phyloP scores from a whole-genome alignment of 2,113 vertebrate species.

The Cheilinus undulatus region DNA sequence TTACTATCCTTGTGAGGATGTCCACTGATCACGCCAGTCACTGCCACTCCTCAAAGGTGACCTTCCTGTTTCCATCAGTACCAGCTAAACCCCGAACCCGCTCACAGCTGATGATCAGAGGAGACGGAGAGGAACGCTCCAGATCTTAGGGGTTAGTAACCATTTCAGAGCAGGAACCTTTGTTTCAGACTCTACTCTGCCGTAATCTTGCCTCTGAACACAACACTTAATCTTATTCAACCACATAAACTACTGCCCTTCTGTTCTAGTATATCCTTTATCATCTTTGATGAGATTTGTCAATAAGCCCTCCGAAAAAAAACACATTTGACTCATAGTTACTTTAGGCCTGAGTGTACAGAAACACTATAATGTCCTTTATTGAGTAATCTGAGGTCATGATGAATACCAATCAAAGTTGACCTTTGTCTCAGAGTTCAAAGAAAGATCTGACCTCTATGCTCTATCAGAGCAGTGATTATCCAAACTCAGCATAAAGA shows the following conservation, averaged over 20 bases:
- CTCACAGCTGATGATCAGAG: background rate
- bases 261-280: no score
- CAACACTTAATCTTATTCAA: background rate
- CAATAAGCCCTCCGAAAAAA: no score
- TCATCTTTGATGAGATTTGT: no score
- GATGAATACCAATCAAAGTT: no score
- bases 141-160: background rate
- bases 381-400: no score
- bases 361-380: no score
- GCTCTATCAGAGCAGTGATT: no score
- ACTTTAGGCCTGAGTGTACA: no score
- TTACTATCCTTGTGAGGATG: constrained; percentile 61
- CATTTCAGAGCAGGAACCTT: background rate
- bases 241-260: background rate
- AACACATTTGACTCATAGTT: no score
- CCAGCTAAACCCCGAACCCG: background rate
- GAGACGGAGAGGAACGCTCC: background rate
- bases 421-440: no score
- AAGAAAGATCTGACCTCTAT: no score
- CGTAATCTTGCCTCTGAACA: background rate
- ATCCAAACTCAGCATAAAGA: no score
- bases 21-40: constrained; percentile 10
- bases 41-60: background rate
- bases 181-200: background rate
- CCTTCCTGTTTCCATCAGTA: constrained; percentile 4